Conservation (phyloP, 2,888 invertebrate species). For the Saturnia japonica region DNA sequence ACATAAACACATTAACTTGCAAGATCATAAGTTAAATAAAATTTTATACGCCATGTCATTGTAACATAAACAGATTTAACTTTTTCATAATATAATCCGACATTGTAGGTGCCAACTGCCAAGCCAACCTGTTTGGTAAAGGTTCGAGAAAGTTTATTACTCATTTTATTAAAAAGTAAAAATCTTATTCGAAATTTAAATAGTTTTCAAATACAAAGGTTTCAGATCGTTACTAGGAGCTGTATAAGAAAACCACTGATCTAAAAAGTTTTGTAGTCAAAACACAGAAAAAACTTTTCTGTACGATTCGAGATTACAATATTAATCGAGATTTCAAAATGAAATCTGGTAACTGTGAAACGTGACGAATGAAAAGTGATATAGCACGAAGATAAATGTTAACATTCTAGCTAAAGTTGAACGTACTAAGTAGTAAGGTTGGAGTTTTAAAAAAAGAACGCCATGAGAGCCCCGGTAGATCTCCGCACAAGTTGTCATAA, state of each 20-base stretch:
- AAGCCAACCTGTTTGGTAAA: slow-evolving; percentile 6
- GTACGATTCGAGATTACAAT: neutral
- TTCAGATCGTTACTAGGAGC: neutral
- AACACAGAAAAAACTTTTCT: neutral
- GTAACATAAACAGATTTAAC: neutral
- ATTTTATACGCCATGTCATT: neutral
- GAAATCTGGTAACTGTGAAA: slow-evolving; percentile 28
- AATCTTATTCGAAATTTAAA: neutral
- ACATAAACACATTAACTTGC: too few species aligned
- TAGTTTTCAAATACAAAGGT: neutral
- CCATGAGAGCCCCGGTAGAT: slow-evolving; percentile 57
- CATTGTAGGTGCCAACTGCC: neutral
- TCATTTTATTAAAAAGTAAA: neutral
- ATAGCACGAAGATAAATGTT: slow-evolving; percentile 33
- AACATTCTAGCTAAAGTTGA: slow-evolving; percentile 46
- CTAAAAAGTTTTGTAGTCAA: neutral
- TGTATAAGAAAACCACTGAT: slow-evolving; percentile 2
- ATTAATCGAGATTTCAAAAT: slow-evolving; percentile 13
- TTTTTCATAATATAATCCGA: neutral
- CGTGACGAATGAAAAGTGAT: slow-evolving; percentile 38
- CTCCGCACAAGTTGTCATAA: slow-evolving; percentile 76
- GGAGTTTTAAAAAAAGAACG: slow-evolving; percentile 40
- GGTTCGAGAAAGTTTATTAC: neutral
- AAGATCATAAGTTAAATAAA: neutral
- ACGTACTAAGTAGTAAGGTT: slow-evolving; percentile 41